Base-by-base conservation (phyloP, 64 coral and sea anemone genomes). In the Platygyra sinensis region DNA sequence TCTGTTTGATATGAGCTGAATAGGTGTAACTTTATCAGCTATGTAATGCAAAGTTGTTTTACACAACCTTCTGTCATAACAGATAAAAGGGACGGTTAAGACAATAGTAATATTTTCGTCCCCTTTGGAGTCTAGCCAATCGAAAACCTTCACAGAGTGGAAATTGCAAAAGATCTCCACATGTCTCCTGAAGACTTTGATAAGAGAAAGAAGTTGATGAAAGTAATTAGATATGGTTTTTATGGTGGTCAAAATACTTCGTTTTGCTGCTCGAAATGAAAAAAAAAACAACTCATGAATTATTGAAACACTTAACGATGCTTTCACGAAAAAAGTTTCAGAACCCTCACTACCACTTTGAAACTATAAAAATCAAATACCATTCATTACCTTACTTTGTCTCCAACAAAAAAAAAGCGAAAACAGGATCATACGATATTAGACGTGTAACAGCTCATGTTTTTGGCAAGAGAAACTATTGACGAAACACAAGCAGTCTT, bases 221-320 rank as follows among this genome's bases (percentile, higher is more conserved):
- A 69, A 69, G n/a, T 69, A 69, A 69, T 69, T 69, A 69, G 65
- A 69, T 69, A n/a, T 69, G 65, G 65, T 69, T 69, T n/a, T 25
- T 2, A 27, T 11, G 3, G 65, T 27, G n/a, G 65, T 69, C 22
- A 69, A 69, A 69, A 25, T 22, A 69, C 22, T 24, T 69, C 22
- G n/a, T 69, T 69, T 69, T 46, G 22, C 28, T 79, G 67, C 88
- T 84, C 78, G 20, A 91, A 83, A 74, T 2, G 19, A 67, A 75
- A 79, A 67, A 75, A 79, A 79, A 17, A 83, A 73, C 67, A 74
- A 61, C 22, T 72, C 67, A 69, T 69, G 65, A 69, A 69, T 69
- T 27, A 69, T 69, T 69, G n/a, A 69, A 69, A 69, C 65, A 69
- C 22, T 27, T 11, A 69, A 25, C 20, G 65, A 69, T 69, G 22